A percentile compares a stretch with the other conserved stretches of the same genome.
Evolutionary conservation across 1,140 invertebrate genomes (phyloP).

Genomic region (Bactericera cockerelli): DNA sequence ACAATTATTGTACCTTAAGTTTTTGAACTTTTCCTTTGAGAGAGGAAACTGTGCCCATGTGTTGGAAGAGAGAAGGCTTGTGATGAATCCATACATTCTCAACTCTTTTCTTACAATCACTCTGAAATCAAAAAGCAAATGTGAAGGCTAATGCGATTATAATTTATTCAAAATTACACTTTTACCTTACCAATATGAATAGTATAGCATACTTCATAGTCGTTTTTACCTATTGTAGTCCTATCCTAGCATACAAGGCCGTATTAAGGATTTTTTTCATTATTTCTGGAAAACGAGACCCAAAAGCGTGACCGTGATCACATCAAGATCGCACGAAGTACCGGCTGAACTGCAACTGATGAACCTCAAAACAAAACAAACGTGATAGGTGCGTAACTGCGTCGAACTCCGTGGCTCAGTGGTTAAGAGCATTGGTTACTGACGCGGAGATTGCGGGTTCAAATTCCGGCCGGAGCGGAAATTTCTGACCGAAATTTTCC

Average conservation of each 20-base stretch:
- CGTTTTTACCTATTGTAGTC: neutral
- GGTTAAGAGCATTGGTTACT: no score
- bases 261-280: no score
- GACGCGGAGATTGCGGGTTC: no score
- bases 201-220: neutral
- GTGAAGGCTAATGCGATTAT: neutral
- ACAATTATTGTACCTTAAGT: constrained; percentile 82
- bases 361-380: no score
- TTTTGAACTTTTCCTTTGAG: constrained; percentile 94
- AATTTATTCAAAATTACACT: neutral
- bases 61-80: constrained; percentile 88
- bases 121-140: constrained; percentile 38
- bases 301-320: no score
- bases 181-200: neutral
- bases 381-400: no score
- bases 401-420: no score
- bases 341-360: no score
- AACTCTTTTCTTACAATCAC: constrained; percentile 70
- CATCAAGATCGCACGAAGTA: no score
- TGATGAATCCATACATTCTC: constrained; percentile 69
- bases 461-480: no score
- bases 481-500: no score
- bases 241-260: neutral
- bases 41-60: constrained; percentile 89
- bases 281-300: no score